These are phyloP conservation scores for Amblyopsis rosae DNA, from an alignment of 2,113 vertebrate species.

Conservation along the genomic window DNA sequence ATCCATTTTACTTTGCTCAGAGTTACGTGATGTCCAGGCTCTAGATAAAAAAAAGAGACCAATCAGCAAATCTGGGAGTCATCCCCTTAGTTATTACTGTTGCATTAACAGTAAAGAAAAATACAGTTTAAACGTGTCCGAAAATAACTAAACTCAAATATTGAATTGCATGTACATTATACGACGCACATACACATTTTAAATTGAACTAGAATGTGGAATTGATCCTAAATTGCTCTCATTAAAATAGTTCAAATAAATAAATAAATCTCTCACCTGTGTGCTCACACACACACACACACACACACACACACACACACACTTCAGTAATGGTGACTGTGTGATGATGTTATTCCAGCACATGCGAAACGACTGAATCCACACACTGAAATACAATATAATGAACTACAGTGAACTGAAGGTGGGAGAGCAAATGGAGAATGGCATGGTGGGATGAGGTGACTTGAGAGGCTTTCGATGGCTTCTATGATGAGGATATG, in stretches of 20 bases:
- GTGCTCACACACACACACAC: not conserved
- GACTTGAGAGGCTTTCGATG: not conserved
- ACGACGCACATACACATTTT: too few species aligned
- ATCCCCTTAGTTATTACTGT: too few species aligned
- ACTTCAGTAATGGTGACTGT: not conserved
- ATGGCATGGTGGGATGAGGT: not conserved
- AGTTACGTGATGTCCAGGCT: slow-evolving; percentile 57
- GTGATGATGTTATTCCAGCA: not conserved
- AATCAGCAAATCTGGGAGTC: slow-evolving; percentile 35
- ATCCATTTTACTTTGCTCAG: slow-evolving; percentile 78
- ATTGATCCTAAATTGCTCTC: too few species aligned
- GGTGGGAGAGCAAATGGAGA: too few species aligned
- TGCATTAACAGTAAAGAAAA: too few species aligned
- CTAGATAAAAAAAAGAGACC: slow-evolving; percentile 60
- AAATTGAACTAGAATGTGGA: too few species aligned
- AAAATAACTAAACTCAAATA: too few species aligned
- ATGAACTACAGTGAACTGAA: not conserved
- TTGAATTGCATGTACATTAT: too few species aligned
- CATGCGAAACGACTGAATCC: not conserved
- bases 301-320: not conserved
- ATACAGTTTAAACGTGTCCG: too few species aligned
- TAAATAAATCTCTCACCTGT: not conserved
- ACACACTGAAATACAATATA: not conserved
- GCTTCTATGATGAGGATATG: not conserved
- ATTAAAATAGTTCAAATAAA: too few species aligned